phyloP scores from a whole-genome alignment of 2,888 invertebrate species.

The Syrista parreyssii region DNA sequence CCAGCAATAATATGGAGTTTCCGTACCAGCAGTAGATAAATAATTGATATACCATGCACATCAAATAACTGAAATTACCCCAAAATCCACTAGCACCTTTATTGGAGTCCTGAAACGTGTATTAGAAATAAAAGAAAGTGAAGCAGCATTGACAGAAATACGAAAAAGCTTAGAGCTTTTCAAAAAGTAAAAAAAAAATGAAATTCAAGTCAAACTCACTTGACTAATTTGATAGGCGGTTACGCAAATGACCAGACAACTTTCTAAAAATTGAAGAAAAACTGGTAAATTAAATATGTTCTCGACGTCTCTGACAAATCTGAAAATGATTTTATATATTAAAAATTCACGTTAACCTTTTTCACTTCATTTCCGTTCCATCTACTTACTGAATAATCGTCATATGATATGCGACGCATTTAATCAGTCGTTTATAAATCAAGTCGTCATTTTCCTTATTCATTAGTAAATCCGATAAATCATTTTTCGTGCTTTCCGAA shows the following conservation, averaged over 20 bases:
- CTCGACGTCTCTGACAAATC: not conserved
- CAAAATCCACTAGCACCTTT: no score
- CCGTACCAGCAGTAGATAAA: constrained; percentile 4
- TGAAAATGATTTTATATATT: not conserved
- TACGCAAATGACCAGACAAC: not conserved
- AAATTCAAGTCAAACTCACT: not conserved
- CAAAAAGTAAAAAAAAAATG: no score
- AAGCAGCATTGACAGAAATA: not conserved
- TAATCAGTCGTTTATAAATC: not conserved
- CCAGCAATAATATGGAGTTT: not conserved
- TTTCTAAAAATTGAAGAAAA: not conserved
- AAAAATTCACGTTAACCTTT: not conserved
- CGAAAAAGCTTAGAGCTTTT: no score
- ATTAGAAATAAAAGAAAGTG: no score
- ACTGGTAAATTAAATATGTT: not conserved
- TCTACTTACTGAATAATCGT: not conserved
- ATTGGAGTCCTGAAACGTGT: no score
- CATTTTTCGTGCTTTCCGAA: not conserved
- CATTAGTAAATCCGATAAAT: not conserved
- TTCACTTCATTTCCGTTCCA: not conserved
- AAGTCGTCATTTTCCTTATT: not conserved
- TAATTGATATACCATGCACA: not conserved
- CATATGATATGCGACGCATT: not conserved
- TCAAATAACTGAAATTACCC: not conserved
- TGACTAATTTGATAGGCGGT: not conserved